Evolutionary conservation across 2,113 vertebrate species (phyloP), one percentile per base, ranked within the genome.

Genomic region (Arothron firmamentum): DNA sequence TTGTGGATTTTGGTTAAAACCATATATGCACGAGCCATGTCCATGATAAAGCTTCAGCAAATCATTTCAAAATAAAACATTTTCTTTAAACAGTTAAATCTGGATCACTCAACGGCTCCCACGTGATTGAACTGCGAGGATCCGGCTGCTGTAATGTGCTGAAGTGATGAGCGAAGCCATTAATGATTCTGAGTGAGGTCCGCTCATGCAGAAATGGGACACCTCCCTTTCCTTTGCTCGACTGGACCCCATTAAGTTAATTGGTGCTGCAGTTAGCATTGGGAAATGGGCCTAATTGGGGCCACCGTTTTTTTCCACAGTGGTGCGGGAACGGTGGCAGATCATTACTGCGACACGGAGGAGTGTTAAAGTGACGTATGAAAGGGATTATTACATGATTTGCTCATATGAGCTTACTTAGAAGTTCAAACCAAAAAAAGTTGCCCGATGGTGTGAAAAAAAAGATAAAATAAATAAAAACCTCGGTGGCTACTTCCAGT

Each of bases 191-290:
- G 61, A 66, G 34, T 60, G 72, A 9, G 46, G 66, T 21, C 25
- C 47, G 43, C 46, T 60, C 61, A 20, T 53, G 68, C 70, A 75
- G 67, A 75, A 64, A 80, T 34, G 43, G 41, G 59, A 70, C 58
- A 42, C 47, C 55, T 25, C 12, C 52, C 43, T 28, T 70, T 47
- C 45, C 66, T 84, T 73, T 80, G 71, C 86, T 70, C 13, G 51
- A 66, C 77, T 80, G 78, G 68, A 55, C 68, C 56, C 73, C 58
- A 83, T 87, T 85, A 83, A 42, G 21, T 68, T 78, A 85, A 86
- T 77, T 72, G 77, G 48, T 62, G 19, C 67, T 49, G 65, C 54
- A 52, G 54, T 52, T 20, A 67, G 63, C 75, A 42, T 41, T 13
- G n/a, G 57, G 49, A 69, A 79, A 71, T 67, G 60, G 77, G 71